Evolutionary conservation across 2,888 invertebrate species (phyloP).

Genomic region (Magallana nippona): DNA sequence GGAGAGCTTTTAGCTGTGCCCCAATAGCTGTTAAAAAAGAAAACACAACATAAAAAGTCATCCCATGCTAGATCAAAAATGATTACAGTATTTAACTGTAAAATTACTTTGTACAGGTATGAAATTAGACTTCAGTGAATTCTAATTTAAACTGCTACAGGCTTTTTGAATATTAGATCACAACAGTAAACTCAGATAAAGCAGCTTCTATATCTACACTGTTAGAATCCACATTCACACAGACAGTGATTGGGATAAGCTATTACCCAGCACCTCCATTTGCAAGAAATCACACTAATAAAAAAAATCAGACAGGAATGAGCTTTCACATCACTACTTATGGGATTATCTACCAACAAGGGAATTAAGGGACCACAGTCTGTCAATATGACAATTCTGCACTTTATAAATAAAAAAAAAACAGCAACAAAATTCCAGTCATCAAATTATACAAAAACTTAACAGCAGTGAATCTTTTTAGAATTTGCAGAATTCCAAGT

Average conservation of each 20-base stretch:
- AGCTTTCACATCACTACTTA: neutral
- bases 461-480: neutral
- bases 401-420: too few relatives aligned
- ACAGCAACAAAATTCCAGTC: too few relatives aligned
- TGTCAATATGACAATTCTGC: neutral
- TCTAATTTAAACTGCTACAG: neutral
- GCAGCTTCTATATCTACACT: constrained; percentile 17
- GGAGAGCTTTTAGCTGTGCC: constrained; percentile 64
- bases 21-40: constrained; percentile 64
- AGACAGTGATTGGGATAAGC: constrained; percentile 29
- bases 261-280: neutral
- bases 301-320: neutral
- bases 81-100: neutral
- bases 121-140: neutral
- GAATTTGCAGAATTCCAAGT: neutral
- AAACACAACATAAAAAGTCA: neutral
- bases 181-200: constrained; percentile 19
- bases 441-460: too few relatives aligned
- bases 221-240: constrained; percentile 31
- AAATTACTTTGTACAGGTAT: neutral
- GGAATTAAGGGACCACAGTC: neutral
- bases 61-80: neutral
- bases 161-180: constrained; percentile 4
- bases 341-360: neutral
- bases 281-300: neutral